Evolutionary conservation across 2,888 invertebrate species (phyloP).

Genomic region (Athripsodes cinereus): DNA sequence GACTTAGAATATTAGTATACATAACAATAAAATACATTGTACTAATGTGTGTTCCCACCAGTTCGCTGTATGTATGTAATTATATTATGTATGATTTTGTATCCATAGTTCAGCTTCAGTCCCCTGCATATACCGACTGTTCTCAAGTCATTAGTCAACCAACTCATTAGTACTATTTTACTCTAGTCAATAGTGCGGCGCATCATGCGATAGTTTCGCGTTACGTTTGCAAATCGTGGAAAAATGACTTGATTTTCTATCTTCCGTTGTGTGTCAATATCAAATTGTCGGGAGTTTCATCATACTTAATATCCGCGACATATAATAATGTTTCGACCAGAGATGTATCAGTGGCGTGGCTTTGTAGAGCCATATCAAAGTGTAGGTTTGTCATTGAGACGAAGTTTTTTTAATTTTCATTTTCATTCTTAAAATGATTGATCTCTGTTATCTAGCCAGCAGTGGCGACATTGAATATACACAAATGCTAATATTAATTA

Average conservation of each 20-base stretch:
- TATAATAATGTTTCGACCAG: background rate
- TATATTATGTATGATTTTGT: too few relatives aligned
- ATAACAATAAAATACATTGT: too few relatives aligned
- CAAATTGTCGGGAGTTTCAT: background rate
- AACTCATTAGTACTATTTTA: too few relatives aligned
- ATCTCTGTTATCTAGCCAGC: background rate
- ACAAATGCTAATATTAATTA: background rate
- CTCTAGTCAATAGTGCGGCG: too few relatives aligned
- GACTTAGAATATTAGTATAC: too few relatives aligned
- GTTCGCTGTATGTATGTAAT: too few relatives aligned
- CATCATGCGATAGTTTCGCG: background rate
- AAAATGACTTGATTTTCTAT: background rate
- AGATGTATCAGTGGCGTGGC: constrained; percentile 3
- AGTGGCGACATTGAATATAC: background rate
- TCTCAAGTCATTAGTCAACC: too few relatives aligned
- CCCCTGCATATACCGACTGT: too few relatives aligned
- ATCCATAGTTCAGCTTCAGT: too few relatives aligned
- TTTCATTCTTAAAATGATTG: too few relatives aligned
- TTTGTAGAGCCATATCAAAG: background rate
- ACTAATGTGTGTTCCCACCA: too few relatives aligned
- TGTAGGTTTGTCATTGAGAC: background rate
- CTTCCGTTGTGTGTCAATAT: background rate
- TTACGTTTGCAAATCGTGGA: background rate
- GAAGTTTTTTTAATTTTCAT: background rate
- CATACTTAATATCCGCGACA: background rate